A percentile compares a stretch with the other conserved stretches of the same genome.
Evolutionary conservation across 2,797 vertebrate species (phyloP).

Genomic region (Dromococcyx pavoninus): DNA sequence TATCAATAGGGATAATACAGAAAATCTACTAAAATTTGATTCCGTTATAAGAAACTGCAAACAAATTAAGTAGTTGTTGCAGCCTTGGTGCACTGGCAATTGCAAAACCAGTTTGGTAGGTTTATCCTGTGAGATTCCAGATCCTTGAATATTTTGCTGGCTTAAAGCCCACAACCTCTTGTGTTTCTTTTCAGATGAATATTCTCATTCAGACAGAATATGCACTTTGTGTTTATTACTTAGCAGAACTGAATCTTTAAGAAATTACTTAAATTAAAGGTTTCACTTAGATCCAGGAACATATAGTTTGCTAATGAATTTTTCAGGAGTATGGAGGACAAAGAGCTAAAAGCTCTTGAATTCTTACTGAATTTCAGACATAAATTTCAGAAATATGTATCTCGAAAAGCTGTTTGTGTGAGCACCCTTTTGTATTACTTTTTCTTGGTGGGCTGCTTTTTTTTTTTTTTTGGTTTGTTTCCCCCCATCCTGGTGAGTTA

Average conservation of each 20-base stretch:
- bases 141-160: neutral
- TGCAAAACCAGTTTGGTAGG: neutral
- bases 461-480: too few relatives aligned
- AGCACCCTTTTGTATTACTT: too few relatives aligned
- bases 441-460: too few relatives aligned
- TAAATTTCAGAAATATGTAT: too few relatives aligned
- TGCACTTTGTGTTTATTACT: neutral
- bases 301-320: neutral
- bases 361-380: neutral
- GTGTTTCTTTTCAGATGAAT: conserved; percentile 3
- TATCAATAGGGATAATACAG: neutral
- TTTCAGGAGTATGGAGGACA: neutral
- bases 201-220: neutral
- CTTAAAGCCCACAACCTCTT: conserved; percentile 1
- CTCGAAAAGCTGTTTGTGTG: too few relatives aligned
- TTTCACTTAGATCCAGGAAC: neutral
- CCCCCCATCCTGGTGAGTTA: neutral
- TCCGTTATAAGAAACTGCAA: neutral
- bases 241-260: neutral
- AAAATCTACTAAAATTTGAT: neutral
- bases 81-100: neutral
- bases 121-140: neutral
- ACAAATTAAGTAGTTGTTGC: neutral
- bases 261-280: neutral
- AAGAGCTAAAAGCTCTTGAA: neutral